Percentiles rank a stretch among this genome's conserved stretches.
phyloP scores from a whole-genome alignment of 2,888 invertebrate genomes.

The Tipula helvola region DNA sequence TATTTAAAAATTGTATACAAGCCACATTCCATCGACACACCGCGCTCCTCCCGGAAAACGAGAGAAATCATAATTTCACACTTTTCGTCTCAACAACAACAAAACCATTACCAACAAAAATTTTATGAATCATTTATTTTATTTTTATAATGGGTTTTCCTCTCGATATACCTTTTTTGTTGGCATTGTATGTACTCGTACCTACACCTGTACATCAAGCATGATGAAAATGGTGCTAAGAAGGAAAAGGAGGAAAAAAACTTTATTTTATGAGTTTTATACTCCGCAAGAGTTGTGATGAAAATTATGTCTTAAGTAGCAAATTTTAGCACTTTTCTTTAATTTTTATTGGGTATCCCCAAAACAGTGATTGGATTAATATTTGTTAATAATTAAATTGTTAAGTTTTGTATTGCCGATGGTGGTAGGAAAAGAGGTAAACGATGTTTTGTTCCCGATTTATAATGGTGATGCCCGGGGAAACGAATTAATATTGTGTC shows the following conservation, averaged over 20 bases:
- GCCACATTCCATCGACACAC: not conserved
- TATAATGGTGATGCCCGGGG: not conserved
- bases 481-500: not conserved
- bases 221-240: not conserved
- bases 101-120: not conserved
- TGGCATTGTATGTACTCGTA: not conserved
- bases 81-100: not conserved
- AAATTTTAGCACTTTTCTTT: conserved; percentile 4
- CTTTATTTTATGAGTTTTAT: not conserved
- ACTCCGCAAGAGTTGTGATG: not conserved
- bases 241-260: not conserved
- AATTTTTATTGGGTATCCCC: not conserved
- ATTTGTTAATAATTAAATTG: not conserved
- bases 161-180: not conserved
- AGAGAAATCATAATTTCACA: not conserved
- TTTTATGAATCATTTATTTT: conserved; percentile 4
- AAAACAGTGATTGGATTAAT: not conserved
- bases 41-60: not conserved
- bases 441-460: not conserved
- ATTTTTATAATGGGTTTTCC: not conserved
- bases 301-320: not conserved
- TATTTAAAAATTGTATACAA: not conserved
- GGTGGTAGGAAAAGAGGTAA: not conserved
- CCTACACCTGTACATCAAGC: not conserved
- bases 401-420: not conserved